Conservation (phyloP, 2,797 vertebrate genomes). For the Rhabdomys pumilio region DNA sequence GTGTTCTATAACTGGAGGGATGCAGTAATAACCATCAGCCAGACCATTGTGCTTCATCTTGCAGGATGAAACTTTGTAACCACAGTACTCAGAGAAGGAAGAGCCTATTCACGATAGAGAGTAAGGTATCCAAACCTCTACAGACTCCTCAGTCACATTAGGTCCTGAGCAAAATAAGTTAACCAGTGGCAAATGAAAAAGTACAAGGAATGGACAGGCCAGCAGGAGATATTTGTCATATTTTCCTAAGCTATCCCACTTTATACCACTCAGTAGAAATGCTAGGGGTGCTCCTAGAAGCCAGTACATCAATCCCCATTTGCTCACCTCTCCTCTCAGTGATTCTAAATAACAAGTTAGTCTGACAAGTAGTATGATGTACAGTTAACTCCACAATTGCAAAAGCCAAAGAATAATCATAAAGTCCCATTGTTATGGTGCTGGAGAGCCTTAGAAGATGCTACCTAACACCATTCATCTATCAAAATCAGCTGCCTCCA, state of each 20-base stretch:
- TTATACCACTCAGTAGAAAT: not conserved
- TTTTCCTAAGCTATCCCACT: not conserved
- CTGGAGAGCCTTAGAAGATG: not conserved
- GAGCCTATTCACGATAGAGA: not conserved
- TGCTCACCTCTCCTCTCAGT: not conserved
- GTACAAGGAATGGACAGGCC: not conserved
- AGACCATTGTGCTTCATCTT: not conserved
- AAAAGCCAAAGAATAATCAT: not conserved
- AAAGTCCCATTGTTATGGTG: not conserved
- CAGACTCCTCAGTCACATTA: not conserved
- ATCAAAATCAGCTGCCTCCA: not conserved
- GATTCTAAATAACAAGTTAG: not conserved
- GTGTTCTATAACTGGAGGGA: not conserved
- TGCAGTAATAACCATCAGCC: not conserved
- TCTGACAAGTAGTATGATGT: not conserved
- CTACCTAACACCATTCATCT: not conserved
- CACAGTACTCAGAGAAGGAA: not conserved
- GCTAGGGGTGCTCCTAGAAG: not conserved
- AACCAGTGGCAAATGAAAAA: not conserved
- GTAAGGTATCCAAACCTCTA: not conserved
- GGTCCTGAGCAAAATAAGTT: not conserved
- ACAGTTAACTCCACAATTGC: not conserved
- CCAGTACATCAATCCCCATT: not conserved
- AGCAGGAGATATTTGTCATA: not conserved
- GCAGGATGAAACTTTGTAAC: not conserved